Conservation (phyloP, 2,797 vertebrate species). For the Falco peregrinus region DNA sequence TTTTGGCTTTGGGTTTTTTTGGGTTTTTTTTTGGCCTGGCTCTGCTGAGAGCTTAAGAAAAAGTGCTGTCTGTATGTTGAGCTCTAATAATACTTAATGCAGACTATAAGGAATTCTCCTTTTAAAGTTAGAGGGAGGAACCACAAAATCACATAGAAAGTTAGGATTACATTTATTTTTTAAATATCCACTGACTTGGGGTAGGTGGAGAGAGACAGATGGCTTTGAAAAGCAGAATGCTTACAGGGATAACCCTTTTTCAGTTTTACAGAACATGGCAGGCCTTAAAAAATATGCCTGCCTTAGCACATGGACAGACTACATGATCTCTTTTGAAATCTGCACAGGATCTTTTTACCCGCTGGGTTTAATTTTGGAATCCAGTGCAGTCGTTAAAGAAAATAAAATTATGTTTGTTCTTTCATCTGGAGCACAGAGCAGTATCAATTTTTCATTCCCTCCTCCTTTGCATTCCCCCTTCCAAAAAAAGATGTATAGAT, state of each 20-base stretch:
- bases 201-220: conserved; percentile 16
- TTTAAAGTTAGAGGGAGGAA: conserved; percentile 27
- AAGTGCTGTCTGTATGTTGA: not conserved
- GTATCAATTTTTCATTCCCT: conserved; percentile 62
- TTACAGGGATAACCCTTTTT: conserved; percentile 47
- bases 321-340: conserved; percentile 62
- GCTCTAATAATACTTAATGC: conserved; percentile 34
- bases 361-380: conserved; percentile 57
- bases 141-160: conserved; percentile 34
- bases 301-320: conserved; percentile 56
- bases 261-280: conserved; percentile 50
- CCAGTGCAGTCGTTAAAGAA: conserved; percentile 38
- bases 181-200: conserved; percentile 2
- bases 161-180: conserved; percentile 41
- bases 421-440: conserved; percentile 41
- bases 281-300: conserved; percentile 62
- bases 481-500: not conserved
- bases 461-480: conserved; percentile 43
- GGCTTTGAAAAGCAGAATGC: conserved; percentile 41
- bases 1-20: not conserved
- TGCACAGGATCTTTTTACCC: conserved; percentile 52
- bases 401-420: conserved; percentile 50
- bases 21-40: not conserved
- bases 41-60: not conserved
- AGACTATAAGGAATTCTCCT: not conserved